Evolutionary conservation across 2,797 vertebrate species (phyloP).

Genomic region (Sylvia borin): DNA sequence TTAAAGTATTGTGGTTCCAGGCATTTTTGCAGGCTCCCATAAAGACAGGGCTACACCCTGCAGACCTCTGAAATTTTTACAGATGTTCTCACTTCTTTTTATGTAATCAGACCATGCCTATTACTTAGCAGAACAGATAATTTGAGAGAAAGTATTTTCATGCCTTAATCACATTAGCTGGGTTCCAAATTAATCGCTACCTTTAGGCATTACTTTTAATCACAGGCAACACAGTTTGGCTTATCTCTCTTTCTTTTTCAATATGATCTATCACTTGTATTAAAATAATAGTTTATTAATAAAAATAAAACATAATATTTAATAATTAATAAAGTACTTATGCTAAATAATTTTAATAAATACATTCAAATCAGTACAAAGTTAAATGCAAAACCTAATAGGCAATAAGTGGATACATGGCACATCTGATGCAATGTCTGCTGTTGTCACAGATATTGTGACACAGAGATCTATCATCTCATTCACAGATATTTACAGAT

Average conservation of each 20-base stretch:
- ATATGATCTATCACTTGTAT: background rate
- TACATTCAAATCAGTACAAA: background rate
- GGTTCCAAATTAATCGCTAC: constrained; percentile 42
- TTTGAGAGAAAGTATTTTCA: constrained; percentile 52
- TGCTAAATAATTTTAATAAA: background rate
- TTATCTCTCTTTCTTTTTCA: background rate
- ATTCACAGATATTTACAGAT: background rate
- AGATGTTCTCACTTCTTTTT: constrained; percentile 62
- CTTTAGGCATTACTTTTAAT: constrained; percentile 26
- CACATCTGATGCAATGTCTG: background rate
- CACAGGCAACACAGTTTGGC: background rate
- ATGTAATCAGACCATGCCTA: constrained; percentile 38
- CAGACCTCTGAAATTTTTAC: constrained; percentile 54
- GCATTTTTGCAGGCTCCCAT: constrained; percentile 15
- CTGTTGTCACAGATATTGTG: background rate
- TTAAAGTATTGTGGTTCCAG: constrained; percentile 39
- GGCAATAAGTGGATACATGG: background rate
- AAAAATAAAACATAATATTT: background rate
- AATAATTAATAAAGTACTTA: background rate
- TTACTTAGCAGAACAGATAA: constrained; percentile 45
- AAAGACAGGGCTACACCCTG: background rate
- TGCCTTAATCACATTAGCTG: constrained; percentile 50
- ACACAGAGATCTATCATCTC: background rate
- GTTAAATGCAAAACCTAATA: background rate
- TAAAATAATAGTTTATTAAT: background rate